phyloP scores from a whole-genome alignment of 1,140 invertebrate genomes.

The Leptopilina boulardi region DNA sequence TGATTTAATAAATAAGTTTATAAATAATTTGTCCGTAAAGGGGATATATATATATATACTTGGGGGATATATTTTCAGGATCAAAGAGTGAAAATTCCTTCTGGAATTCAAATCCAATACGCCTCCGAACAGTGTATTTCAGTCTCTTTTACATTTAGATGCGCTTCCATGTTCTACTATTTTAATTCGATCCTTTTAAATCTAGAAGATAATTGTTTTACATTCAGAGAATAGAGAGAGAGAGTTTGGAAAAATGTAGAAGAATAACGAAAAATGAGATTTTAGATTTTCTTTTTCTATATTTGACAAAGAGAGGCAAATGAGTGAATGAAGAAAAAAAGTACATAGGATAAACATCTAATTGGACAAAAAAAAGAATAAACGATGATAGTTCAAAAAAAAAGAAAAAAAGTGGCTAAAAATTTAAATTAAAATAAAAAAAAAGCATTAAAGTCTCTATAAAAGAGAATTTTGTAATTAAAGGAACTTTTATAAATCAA shows the following conservation, averaged over 20 bases:
- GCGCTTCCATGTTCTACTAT: neutral
- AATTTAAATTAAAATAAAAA: too few species aligned
- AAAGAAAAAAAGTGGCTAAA: too few species aligned
- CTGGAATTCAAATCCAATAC: conserved; percentile 10
- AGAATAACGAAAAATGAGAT: neutral
- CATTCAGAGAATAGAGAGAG: neutral
- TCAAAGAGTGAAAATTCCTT: conserved; percentile 23
- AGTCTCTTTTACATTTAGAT: conserved; percentile 17
- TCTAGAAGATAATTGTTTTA: neutral
- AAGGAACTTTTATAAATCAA: too few species aligned
- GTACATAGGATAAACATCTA: too few species aligned
- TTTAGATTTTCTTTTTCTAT: neutral
- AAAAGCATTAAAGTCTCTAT: too few species aligned
- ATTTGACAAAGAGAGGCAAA: too few species aligned
- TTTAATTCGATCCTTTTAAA: neutral
- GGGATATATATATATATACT: neutral
- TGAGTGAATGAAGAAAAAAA: too few species aligned
- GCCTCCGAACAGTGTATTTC: neutral
- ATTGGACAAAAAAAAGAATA: too few species aligned
- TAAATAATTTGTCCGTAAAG: conserved; percentile 1
- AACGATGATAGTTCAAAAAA: too few species aligned
- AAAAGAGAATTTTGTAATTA: too few species aligned
- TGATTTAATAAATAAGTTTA: neutral
- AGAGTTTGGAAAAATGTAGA: neutral
- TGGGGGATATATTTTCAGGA: neutral